Percentiles rank a stretch among this genome's conserved stretches.
These are phyloP conservation scores for Zaprionus africanus DNA, from an alignment of 1,140 invertebrate genomes.

Conservation along the genomic window DNA sequence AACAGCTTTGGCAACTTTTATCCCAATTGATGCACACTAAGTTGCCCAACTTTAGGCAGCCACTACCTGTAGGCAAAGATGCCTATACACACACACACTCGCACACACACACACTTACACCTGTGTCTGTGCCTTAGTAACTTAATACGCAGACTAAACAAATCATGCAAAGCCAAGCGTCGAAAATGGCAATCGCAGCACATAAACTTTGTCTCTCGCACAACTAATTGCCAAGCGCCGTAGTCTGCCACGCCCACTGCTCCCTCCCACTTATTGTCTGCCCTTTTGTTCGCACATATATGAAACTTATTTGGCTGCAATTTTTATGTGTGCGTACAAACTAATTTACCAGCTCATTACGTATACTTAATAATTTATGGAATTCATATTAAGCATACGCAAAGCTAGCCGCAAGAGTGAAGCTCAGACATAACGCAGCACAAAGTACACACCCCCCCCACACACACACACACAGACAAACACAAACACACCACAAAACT, in stretches of 20 bases:
- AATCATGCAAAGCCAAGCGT: slow-evolving; percentile 27
- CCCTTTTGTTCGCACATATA: slow-evolving; percentile 1
- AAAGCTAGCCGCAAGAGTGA: slow-evolving; percentile 29
- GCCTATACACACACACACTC: not conserved
- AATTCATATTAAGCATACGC: slow-evolving; percentile 73
- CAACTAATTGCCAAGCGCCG: slow-evolving; percentile 66
- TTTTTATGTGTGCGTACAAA: slow-evolving; percentile 44
- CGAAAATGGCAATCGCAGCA: slow-evolving; percentile 34
- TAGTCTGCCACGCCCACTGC: not conserved
- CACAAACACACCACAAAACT: slow-evolving; percentile 31
- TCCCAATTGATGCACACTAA: slow-evolving; percentile 45
- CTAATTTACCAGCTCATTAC: slow-evolving; percentile 77
- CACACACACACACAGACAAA: slow-evolving; percentile 15
- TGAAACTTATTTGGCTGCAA: slow-evolving; percentile 58
- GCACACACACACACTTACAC: not conserved
- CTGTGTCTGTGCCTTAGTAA: slow-evolving; percentile 2
- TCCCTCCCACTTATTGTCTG: not conserved
- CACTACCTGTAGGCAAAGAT: slow-evolving; percentile 38
- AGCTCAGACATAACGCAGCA: slow-evolving; percentile 11
- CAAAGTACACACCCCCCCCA: slow-evolving; percentile 11
- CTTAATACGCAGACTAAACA: slow-evolving; percentile 16
- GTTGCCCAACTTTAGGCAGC: slow-evolving; percentile 53
- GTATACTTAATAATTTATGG: slow-evolving; percentile 77
- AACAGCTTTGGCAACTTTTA: slow-evolving; percentile 22
- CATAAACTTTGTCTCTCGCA: slow-evolving; percentile 64